A percentile compares a stretch with the other conserved stretches of the same genome.
These are phyloP conservation scores for Chiroxiphia lanceolata DNA, from an alignment of 2,797 vertebrate species.

Conservation along the genomic window DNA sequence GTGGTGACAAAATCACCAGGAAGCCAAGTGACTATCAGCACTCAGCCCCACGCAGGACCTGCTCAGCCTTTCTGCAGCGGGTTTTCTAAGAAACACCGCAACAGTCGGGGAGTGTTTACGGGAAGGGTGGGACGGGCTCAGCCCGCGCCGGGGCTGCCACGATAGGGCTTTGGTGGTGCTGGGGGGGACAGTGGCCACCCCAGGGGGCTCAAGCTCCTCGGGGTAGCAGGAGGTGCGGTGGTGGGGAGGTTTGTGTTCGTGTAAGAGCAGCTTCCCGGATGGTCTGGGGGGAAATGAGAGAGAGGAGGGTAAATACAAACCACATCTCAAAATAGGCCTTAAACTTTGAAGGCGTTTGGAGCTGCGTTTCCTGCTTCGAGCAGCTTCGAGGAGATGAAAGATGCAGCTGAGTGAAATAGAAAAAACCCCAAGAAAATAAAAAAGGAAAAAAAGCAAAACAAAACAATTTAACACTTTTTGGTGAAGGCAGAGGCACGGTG, in stretches of 20 bases:
- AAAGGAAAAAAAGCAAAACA: neutral
- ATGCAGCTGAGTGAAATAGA: neutral
- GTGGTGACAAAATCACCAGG: neutral
- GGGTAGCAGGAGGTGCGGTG: neutral
- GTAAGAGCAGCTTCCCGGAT: constrained; percentile 21
- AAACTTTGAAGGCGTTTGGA: neutral
- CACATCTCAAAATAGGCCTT: constrained; percentile 45
- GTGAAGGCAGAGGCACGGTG: neutral
- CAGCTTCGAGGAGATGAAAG: constrained; percentile 15
- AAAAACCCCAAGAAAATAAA: neutral
- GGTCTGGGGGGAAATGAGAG: neutral
- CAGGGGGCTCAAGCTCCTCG: accelerated
- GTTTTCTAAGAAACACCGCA: constrained; percentile 73
- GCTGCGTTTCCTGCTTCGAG: constrained; percentile 9
- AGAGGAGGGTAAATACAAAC: constrained; percentile 19
- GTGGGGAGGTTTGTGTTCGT: neutral
- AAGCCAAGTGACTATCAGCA: constrained; percentile 16
- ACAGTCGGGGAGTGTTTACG: constrained; percentile 61
- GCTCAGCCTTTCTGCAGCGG: constrained; percentile 45
- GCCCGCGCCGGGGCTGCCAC: neutral
- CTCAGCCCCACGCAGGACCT: constrained; percentile 3
- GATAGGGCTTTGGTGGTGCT: neutral
- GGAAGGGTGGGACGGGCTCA: constrained; percentile 49
- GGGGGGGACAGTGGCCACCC: accelerated
- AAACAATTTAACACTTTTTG: neutral